These are phyloP conservation scores for Stenotaenia linearis DNA, from an alignment of 2,888 invertebrate species.

Conservation along the genomic window DNA sequence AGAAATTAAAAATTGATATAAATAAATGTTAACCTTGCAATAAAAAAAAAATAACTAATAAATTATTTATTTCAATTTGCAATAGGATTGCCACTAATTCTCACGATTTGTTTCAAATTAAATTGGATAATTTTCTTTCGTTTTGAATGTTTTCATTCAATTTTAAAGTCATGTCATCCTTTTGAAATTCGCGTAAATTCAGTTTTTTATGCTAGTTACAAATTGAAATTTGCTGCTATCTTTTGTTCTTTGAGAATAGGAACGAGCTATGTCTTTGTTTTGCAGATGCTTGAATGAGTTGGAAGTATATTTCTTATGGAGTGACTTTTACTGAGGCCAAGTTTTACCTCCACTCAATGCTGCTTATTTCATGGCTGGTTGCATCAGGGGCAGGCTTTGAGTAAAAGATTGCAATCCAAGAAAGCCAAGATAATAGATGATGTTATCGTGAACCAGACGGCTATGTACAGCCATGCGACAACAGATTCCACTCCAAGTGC, in stretches of 20 bases:
- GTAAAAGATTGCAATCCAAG: slow-evolving; percentile 26
- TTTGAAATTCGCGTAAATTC: background rate
- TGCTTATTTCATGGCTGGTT: slow-evolving; percentile 26
- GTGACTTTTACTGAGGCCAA: slow-evolving; percentile 22
- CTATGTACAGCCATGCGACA: slow-evolving; percentile 26
- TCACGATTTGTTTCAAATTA: too few relatives aligned
- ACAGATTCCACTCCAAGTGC: background rate
- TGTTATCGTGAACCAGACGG: slow-evolving; percentile 22
- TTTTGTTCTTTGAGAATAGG: background rate
- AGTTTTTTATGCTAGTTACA: background rate
- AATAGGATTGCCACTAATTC: too few relatives aligned
- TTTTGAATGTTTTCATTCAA: background rate
- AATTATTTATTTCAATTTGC: too few relatives aligned
- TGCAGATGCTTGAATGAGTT: slow-evolving; percentile 24
- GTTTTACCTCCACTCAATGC: slow-evolving; percentile 26
- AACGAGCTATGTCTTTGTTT: slow-evolving; percentile 11
- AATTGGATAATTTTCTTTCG: too few relatives aligned
- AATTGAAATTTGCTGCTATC: background rate
- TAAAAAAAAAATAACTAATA: too few relatives aligned
- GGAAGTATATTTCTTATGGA: slow-evolving; percentile 20
- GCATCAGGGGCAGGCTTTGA: slow-evolving; percentile 26
- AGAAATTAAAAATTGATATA: too few relatives aligned
- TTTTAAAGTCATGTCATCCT: background rate
- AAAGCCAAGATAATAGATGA: slow-evolving; percentile 26
- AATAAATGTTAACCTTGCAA: too few relatives aligned